Percentiles rank a stretch among this genome's conserved stretches.
phyloP scores from a whole-genome alignment of 2,113 vertebrate genomes.

The Scatophagus argus region DNA sequence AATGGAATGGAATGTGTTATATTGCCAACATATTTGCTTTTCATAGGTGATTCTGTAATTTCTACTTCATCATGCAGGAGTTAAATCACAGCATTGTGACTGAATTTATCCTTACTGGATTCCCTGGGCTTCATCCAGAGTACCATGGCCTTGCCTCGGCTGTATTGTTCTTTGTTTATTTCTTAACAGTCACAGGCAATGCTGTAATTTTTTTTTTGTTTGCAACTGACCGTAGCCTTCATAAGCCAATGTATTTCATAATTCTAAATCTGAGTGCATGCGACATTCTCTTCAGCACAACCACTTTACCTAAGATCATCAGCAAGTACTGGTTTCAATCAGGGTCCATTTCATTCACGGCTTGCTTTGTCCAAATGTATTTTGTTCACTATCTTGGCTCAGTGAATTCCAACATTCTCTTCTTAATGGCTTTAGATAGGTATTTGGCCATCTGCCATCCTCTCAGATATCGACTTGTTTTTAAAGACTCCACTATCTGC shows the following conservation, averaged over 20 bases:
- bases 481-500: constrained; percentile 61
- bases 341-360: constrained; percentile 63
- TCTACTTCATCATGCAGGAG: constrained; percentile 51
- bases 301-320: constrained; percentile 71
- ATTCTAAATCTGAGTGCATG: constrained; percentile 58
- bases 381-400: constrained; percentile 73
- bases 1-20: not conserved
- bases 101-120: constrained; percentile 66
- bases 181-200: constrained; percentile 55
- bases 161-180: constrained; percentile 58
- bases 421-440: constrained; percentile 78
- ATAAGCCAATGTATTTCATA: constrained; percentile 73
- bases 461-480: constrained; percentile 59
- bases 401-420: constrained; percentile 59
- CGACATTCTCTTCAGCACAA: constrained; percentile 72
- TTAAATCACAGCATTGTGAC: constrained; percentile 64
- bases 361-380: constrained; percentile 77
- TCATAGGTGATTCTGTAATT: not conserved
- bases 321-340: constrained; percentile 68
- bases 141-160: constrained; percentile 58
- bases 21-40: not conserved
- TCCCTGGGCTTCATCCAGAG: constrained; percentile 67
- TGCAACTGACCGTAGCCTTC: constrained; percentile 57
- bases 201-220: constrained; percentile 18
- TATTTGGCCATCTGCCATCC: constrained; percentile 77